These are phyloP conservation scores for Caenorhabditis zanzibari DNA, from an alignment of 2,888 invertebrate genomes.

Conservation along the genomic window DNA sequence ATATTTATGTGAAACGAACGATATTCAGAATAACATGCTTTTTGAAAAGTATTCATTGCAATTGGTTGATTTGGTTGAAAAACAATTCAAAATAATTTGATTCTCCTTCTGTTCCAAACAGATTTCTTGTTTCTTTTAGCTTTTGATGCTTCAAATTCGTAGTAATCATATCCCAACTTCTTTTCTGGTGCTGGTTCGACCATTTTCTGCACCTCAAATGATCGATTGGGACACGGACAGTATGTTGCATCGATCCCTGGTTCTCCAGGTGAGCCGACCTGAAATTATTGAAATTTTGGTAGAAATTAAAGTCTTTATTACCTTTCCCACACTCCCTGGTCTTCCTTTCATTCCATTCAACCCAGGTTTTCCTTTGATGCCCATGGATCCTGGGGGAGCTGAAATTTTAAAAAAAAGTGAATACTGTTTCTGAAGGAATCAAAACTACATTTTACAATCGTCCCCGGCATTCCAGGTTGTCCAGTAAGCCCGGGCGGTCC, in stretches of 20 bases:
- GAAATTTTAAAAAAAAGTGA: neutral
- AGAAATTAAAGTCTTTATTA: neutral
- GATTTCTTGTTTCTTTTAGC: slow-evolving; percentile 31
- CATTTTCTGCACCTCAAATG: slow-evolving; percentile 44
- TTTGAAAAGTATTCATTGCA: no score
- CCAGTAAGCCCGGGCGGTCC: slow-evolving; percentile 42
- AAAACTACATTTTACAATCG: slow-evolving; percentile 20
- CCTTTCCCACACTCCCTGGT: slow-evolving; percentile 24
- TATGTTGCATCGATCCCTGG: slow-evolving; percentile 56
- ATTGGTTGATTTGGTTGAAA: neutral
- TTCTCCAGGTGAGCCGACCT: slow-evolving; percentile 38
- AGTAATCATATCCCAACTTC: slow-evolving; percentile 47
- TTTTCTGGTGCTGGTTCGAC: slow-evolving; percentile 30
- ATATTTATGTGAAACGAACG: no score
- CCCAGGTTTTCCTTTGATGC: slow-evolving; percentile 40
- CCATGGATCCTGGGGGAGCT: slow-evolving; percentile 36
- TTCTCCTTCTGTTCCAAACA: slow-evolving; percentile 4
- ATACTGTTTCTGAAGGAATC: no score
- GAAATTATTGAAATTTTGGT: neutral
- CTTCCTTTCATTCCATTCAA: slow-evolving; percentile 26
- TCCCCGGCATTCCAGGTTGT: slow-evolving; percentile 50
- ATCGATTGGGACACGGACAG: slow-evolving; percentile 51
- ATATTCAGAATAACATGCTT: no score
- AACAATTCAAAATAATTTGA: neutral
- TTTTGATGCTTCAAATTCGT: slow-evolving; percentile 39